Evolutionary conservation across 2,113 vertebrate genomes (phyloP).

Genomic region (Orthochromis indermauri): DNA sequence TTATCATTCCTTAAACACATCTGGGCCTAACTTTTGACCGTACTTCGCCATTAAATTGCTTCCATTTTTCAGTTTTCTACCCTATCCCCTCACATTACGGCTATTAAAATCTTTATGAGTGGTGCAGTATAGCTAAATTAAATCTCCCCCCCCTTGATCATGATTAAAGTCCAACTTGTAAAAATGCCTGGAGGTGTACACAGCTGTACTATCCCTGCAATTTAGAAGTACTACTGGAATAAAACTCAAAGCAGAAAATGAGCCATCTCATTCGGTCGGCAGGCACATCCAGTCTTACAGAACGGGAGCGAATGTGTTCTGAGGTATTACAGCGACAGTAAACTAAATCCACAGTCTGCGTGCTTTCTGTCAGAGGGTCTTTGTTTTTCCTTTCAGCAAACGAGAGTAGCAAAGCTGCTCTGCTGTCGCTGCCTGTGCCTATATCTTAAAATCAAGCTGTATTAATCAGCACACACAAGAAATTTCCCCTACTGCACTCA

Average conservation of each 20-base stretch:
- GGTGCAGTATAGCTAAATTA: neutral
- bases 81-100: neutral
- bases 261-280: neutral
- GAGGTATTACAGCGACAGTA: neutral
- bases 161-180: constrained; percentile 3
- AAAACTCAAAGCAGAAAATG: neutral
- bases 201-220: neutral
- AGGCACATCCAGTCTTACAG: neutral
- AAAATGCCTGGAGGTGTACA: neutral
- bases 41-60: neutral
- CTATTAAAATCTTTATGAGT: neutral
- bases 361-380: neutral
- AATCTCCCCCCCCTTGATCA: neutral
- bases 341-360: neutral
- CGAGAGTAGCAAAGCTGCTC: neutral
- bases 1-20: neutral
- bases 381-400: neutral
- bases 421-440: neutral
- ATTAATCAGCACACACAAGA: neutral
- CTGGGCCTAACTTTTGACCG: neutral
- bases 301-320: neutral
- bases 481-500: neutral
- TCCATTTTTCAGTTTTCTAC: neutral
- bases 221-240: neutral
- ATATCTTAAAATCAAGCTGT: neutral